phyloP scores from a whole-genome alignment of 2,888 invertebrate species.

The Microchrysa polita region DNA sequence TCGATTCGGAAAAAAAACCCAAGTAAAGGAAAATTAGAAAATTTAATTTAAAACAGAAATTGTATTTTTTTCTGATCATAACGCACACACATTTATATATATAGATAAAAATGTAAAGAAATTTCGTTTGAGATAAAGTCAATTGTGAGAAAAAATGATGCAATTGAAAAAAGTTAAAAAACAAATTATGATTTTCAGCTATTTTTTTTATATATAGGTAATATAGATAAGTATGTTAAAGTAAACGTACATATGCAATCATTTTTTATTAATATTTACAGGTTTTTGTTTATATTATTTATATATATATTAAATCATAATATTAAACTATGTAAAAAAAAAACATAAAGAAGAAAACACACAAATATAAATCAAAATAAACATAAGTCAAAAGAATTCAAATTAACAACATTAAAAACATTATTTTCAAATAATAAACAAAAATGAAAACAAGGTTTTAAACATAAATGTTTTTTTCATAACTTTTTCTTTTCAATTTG shows the following conservation, averaged over 20 bases:
- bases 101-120: no score
- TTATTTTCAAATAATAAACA: not conserved
- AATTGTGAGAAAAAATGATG: not conserved
- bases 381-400: not conserved
- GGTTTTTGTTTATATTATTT: slow-evolving; percentile 19
- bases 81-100: not conserved
- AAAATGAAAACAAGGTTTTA: not conserved
- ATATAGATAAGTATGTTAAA: not conserved
- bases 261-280: slow-evolving; percentile 43
- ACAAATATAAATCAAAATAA: not conserved
- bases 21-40: no score
- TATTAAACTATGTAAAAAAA: not conserved
- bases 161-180: not conserved
- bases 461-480: not conserved
- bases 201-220: no score
- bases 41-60: not conserved
- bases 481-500: not conserved
- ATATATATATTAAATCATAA: not conserved
- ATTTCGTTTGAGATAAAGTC: not conserved
- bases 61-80: not conserved
- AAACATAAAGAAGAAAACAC: no score
- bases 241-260: slow-evolving; percentile 49
- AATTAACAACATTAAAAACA: not conserved
- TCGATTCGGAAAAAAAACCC: no score
- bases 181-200: not conserved